These are phyloP conservation scores for Macquaria ambigua DNA, from an alignment of 2,113 vertebrate species.

Conservation along the genomic window DNA sequence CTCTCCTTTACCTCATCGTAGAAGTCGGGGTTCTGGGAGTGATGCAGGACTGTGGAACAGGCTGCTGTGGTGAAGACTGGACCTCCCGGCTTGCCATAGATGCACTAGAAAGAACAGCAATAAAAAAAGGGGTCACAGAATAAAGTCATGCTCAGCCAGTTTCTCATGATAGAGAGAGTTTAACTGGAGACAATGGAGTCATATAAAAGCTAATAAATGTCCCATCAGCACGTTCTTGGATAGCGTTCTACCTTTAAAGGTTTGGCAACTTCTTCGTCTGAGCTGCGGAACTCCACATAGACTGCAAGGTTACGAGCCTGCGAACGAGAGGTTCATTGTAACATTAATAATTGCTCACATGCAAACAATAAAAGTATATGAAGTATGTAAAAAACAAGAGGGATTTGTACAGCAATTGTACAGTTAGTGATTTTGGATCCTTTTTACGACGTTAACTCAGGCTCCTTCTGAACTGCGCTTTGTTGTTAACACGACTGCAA, in stretches of 20 bases:
- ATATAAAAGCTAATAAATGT: constrained; percentile 21
- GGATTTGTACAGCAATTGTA: background rate
- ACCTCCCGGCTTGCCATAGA: constrained; percentile 96
- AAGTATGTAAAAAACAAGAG: constrained; percentile 1
- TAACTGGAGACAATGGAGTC: background rate
- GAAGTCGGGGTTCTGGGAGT: constrained; percentile 98
- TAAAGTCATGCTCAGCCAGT: background rate
- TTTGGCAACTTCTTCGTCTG: constrained; percentile 92
- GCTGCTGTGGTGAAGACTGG: constrained; percentile 90
- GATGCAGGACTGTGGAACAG: constrained; percentile 93
- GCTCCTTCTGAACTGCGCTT: background rate
- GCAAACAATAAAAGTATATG: constrained; percentile 19
- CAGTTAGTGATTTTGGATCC: background rate
- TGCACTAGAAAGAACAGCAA: constrained; percentile 85
- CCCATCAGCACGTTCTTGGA: constrained; percentile 15
- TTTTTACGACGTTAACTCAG: background rate
- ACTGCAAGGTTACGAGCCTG: constrained; percentile 97
- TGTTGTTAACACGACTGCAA: background rate
- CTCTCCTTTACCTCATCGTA: constrained; percentile 90
- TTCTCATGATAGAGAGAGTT: constrained; percentile 9
- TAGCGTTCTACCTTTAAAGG: constrained; percentile 89
- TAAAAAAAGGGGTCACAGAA: background rate
- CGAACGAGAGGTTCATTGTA: constrained; percentile 59
- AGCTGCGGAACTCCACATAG: constrained; percentile 94
- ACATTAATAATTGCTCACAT: background rate